Evolutionary conservation across 2,888 invertebrate genomes (phyloP).

Genomic region (Colostygia pectinataria): DNA sequence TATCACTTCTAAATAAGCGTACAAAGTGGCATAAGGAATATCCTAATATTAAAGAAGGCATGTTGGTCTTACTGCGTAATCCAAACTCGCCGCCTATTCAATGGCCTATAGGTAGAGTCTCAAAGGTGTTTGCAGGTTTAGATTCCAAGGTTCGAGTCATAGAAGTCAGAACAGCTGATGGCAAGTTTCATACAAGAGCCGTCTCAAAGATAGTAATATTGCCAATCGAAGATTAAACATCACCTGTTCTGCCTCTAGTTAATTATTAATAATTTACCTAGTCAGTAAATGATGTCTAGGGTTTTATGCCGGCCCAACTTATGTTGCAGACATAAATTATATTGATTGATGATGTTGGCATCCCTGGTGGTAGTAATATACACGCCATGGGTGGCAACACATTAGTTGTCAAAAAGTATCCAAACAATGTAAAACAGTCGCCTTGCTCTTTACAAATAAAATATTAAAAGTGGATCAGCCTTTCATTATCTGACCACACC

Average conservation of each 20-base stretch:
- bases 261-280: not conserved
- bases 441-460: too few relatives aligned
- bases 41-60: slow-evolving; percentile 9
- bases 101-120: not conserved
- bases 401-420: too few relatives aligned
- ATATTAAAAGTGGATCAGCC: too few relatives aligned
- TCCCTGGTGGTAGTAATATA: too few relatives aligned
- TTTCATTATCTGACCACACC: too few relatives aligned
- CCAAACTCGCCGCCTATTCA: not conserved
- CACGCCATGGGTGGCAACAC: too few relatives aligned
- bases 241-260: not conserved
- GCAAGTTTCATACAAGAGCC: slow-evolving; percentile 7
- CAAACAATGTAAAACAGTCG: too few relatives aligned
- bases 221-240: not conserved
- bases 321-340: too few relatives aligned
- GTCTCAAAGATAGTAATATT: not conserved
- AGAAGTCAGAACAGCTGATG: slow-evolving; percentile 15
- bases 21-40: slow-evolving; percentile 13
- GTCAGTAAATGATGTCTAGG: too few relatives aligned
- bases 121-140: not conserved
- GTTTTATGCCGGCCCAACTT: too few relatives aligned
- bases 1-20: slow-evolving; percentile 6
- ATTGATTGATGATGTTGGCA: too few relatives aligned
- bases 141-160: slow-evolving; percentile 11
- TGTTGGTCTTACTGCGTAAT: slow-evolving; percentile 6